phyloP scores from a whole-genome alignment of 2,888 invertebrate genomes.

The Cantharis rustica region DNA sequence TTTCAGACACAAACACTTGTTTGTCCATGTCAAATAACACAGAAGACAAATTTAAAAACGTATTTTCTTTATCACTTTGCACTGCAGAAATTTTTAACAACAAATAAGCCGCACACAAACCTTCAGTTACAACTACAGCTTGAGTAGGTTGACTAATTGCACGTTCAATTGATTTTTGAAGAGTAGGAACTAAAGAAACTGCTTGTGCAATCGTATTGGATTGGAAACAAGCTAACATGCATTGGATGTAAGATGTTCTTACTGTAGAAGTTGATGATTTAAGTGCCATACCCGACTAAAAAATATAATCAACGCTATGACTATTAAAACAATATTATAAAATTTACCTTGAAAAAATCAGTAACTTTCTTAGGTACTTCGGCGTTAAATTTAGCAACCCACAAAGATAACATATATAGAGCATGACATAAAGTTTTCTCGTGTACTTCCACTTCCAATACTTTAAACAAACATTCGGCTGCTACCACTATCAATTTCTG shows the following conservation, averaged over 20 bases:
- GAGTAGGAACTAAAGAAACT: conserved; percentile 62
- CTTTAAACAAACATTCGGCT: conserved; percentile 71
- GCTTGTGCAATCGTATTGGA: conserved; percentile 58
- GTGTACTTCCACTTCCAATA: conserved; percentile 87
- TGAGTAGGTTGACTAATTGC: conserved; percentile 77
- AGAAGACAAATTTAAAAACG: conserved; percentile 68
- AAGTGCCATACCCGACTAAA: conserved; percentile 71
- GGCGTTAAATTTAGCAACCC: conserved; percentile 72
- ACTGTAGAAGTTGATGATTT: conserved; percentile 81
- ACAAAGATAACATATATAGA: conserved; percentile 78
- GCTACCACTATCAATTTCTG: conserved; percentile 66
- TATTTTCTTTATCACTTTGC: conserved; percentile 56
- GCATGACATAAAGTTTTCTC: conserved; percentile 86
- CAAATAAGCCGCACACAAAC: conserved; percentile 70
- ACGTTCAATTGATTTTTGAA: conserved; percentile 74
- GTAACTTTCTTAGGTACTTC: conserved; percentile 69
- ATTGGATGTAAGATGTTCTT: conserved; percentile 77
- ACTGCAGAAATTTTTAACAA: conserved; percentile 66
- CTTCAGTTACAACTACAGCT: conserved; percentile 71
- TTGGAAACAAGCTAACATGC: conserved; percentile 71
- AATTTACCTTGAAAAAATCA: conserved; percentile 64
- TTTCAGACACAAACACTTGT: conserved; percentile 81
- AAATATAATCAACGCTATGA: conserved; percentile 29
- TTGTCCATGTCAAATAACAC: conserved; percentile 76
- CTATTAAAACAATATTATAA: background rate